A percentile compares a stretch with the other conserved stretches of the same genome.
Conservation (phyloP, 92 coral and sea anemone genomes). For the Plumapathes pennacea region DNA sequence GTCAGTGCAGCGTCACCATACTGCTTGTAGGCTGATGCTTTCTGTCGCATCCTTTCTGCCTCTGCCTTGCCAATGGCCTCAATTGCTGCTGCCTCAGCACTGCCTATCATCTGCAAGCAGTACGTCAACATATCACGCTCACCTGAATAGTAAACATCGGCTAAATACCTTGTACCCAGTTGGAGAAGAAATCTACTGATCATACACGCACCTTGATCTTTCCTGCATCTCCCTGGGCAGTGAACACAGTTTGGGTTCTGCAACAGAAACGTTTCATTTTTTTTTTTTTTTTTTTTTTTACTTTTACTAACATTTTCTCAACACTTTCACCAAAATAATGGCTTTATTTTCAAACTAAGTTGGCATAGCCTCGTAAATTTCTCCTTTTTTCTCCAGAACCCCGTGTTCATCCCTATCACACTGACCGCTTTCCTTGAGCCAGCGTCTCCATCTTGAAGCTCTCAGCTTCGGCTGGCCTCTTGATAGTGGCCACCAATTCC, state of each 20-base stretch:
- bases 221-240: slow-evolving; percentile 95
- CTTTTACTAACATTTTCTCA: too few species aligned
- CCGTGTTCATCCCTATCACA: too few species aligned
- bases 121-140: too few species aligned
- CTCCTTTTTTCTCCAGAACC: too few species aligned
- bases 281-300: too few species aligned
- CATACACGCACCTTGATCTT: slow-evolving; percentile 92
- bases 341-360: too few species aligned
- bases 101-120: slow-evolving; percentile 83
- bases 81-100: slow-evolving; percentile 93
- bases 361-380: too few species aligned
- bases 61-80: slow-evolving; percentile 99
- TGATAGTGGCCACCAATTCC: slow-evolving; percentile 86
- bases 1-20: slow-evolving; percentile 99
- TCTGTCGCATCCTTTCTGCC: slow-evolving; percentile 99
- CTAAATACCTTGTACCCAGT: too few species aligned
- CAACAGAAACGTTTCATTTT: too few species aligned
- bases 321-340: too few species aligned
- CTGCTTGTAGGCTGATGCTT: slow-evolving; percentile 99
- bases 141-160: too few species aligned
- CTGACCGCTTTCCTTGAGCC: slow-evolving; percentile 91
- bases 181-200: too few species aligned
- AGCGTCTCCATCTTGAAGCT: slow-evolving; percentile 93
- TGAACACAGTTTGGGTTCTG: slow-evolving; percentile 87
- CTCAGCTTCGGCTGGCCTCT: slow-evolving; percentile 99